A percentile compares a stretch with the other conserved stretches of the same genome.
phyloP scores from a whole-genome alignment of 2,888 invertebrate species.

The Erebia ligea region DNA sequence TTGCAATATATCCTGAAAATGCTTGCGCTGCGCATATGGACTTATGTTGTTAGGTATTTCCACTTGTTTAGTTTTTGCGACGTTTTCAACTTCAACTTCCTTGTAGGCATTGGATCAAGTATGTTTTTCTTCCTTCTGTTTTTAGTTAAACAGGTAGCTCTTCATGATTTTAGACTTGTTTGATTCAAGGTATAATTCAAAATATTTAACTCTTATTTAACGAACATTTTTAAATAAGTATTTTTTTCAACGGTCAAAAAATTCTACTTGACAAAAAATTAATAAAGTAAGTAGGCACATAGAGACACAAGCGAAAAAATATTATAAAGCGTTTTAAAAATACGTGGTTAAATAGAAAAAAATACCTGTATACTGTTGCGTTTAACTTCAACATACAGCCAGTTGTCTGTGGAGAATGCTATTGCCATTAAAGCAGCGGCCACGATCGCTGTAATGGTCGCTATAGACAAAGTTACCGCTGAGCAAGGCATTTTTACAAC shows the following conservation, averaged over 20 bases:
- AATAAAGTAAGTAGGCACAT: not conserved
- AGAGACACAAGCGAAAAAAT: not conserved
- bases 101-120: not conserved
- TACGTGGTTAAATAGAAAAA: constrained; percentile 15
- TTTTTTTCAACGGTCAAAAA: not conserved
- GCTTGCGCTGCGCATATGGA: not conserved
- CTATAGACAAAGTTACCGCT: constrained; percentile 96
- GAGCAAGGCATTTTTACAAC: constrained; percentile 93
- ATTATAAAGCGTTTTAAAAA: constrained; percentile 17
- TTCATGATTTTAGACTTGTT: not conserved
- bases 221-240: not conserved
- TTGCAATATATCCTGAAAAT: not conserved
- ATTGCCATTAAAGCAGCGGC: constrained; percentile 96
- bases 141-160: not conserved
- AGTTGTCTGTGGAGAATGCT: constrained; percentile 98
- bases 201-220: too few species aligned
- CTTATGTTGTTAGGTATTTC: not conserved
- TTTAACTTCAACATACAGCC: constrained; percentile 97
- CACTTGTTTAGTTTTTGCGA: not conserved
- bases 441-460: constrained; percentile 97
- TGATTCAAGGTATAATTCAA: not conserved
- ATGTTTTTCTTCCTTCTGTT: not conserved
- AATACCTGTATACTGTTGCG: constrained; percentile 93
- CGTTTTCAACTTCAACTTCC: constrained; percentile 5
- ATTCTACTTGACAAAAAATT: not conserved